Conservation (phyloP, 1,140 invertebrate genomes). For the Bombus affinis region DNA sequence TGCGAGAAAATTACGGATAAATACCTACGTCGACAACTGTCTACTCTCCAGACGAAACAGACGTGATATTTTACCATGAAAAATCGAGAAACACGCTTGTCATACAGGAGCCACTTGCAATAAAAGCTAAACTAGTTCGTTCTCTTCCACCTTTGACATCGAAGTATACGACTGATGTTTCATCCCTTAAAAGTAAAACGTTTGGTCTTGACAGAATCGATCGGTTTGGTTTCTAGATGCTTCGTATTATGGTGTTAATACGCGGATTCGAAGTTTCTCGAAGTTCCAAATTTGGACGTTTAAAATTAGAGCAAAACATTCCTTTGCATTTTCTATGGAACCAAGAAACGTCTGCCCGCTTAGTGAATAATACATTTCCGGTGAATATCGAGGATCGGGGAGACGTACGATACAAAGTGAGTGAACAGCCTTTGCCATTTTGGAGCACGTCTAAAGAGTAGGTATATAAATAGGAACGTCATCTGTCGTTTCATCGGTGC, state of each 20-base stretch:
- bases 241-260: no score
- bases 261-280: no score
- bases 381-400: neutral
- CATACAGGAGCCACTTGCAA: no score
- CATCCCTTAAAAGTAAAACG: no score
- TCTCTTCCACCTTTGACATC: no score
- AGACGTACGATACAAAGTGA: neutral
- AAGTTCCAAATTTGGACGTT: no score
- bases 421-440: neutral
- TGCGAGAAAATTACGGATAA: neutral
- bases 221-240: no score
- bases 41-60: neutral
- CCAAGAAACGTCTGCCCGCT: neutral
- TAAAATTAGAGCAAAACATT: no score
- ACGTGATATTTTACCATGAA: neutral
- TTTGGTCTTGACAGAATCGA: no score
- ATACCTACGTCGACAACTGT: neutral
- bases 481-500: neutral
- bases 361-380: neutral
- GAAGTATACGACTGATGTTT: no score
- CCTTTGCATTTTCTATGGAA: neutral
- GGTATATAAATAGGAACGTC: constrained; percentile 5
- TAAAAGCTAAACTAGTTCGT: neutral
- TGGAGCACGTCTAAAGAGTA: no score
- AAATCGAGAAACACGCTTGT: neutral